phyloP scores from a whole-genome alignment of 2,797 vertebrate species.

The Neosilurus hyrtlii region DNA sequence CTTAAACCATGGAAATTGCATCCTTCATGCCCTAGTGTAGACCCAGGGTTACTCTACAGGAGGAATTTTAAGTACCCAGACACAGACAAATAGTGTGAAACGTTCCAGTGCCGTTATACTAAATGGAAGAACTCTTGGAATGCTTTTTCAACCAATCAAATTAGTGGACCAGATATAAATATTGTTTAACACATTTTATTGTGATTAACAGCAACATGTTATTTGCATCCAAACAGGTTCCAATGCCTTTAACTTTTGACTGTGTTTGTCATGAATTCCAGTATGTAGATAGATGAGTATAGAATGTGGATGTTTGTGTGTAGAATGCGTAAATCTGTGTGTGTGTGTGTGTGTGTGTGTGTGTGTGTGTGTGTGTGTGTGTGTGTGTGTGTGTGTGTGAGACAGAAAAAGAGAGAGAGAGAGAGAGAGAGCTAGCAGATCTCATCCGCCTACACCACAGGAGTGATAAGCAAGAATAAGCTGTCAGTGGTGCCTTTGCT shows the following conservation, averaged over 20 bases:
- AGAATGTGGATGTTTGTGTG: not conserved
- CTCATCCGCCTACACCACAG: constrained; percentile 59
- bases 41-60: not conserved
- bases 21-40: too few species aligned
- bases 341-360: not conserved
- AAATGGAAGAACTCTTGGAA: not conserved
- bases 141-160: not conserved
- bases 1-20: too few species aligned
- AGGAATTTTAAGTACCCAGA: not conserved
- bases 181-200: not conserved
- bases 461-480: constrained; percentile 72
- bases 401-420: not conserved
- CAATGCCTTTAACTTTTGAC: not conserved
- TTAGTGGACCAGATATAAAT: not conserved
- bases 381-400: not conserved
- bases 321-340: not conserved
- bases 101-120: not conserved
- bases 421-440: constrained; percentile 57
- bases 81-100: not conserved
- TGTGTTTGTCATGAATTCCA: not conserved
- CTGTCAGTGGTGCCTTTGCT: constrained; percentile 66
- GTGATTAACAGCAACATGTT: not conserved
- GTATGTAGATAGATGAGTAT: not conserved
- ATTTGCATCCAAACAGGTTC: not conserved
- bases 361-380: not conserved